Evolutionary conservation across 2,888 invertebrate species (phyloP).

Genomic region (Hybos culiciformis): DNA sequence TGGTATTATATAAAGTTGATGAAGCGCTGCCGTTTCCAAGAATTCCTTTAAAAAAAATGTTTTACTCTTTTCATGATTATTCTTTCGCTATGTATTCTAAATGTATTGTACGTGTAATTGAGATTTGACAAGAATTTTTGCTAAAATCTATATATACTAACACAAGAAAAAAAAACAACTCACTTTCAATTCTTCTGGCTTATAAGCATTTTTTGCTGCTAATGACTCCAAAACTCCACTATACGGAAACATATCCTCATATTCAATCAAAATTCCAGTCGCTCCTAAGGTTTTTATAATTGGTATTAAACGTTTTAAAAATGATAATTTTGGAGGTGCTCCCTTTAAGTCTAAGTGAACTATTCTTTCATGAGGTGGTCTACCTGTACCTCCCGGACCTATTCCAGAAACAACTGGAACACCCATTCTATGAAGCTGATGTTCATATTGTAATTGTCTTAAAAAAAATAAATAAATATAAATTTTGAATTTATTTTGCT

Average conservation of each 20-base stretch:
- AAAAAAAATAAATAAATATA: too few relatives aligned
- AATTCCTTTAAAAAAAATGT: slow-evolving; percentile 36
- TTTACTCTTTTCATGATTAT: neutral
- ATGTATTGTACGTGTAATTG: too few relatives aligned
- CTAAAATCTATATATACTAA: slow-evolving; percentile 21
- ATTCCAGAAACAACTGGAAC: slow-evolving; percentile 32
- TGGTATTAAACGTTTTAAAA: slow-evolving; percentile 44
- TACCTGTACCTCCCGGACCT: slow-evolving; percentile 30
- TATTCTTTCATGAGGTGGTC: slow-evolving; percentile 38
- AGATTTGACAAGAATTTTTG: neutral
- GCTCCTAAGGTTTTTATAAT: slow-evolving; percentile 49
- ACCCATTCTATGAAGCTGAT: slow-evolving; percentile 34
- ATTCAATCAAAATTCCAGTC: slow-evolving; percentile 59
- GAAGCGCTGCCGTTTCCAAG: slow-evolving; percentile 40
- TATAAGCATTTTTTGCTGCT: slow-evolving; percentile 43
- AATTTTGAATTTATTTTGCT: too few relatives aligned
- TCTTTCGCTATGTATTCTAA: too few relatives aligned
- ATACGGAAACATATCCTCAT: slow-evolving; percentile 75
- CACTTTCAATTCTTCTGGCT: slow-evolving; percentile 28
- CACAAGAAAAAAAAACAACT: slow-evolving; percentile 40
- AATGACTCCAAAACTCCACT: slow-evolving; percentile 41
- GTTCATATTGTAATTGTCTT: slow-evolving; percentile 32
- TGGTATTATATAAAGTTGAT: slow-evolving; percentile 55
- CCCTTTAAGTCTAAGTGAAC: slow-evolving; percentile 69
- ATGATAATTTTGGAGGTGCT: slow-evolving; percentile 52